phyloP scores from a whole-genome alignment of 2,113 vertebrate species.

The Fregetta grallaria region DNA sequence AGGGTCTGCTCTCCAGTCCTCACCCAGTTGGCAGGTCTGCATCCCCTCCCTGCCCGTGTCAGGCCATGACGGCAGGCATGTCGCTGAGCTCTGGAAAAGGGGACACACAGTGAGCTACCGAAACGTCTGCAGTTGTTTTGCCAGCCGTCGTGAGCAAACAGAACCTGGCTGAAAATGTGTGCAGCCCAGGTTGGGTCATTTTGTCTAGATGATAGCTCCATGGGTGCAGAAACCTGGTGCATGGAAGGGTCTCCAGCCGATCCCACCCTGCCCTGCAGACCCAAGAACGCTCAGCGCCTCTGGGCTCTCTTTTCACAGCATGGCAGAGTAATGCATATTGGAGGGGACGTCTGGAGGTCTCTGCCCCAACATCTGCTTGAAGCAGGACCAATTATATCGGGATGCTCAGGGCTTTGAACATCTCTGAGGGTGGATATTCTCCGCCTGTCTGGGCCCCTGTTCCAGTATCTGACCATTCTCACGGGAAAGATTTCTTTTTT shows the following conservation, averaged over 20 bases:
- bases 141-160: background rate
- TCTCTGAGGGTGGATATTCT: background rate
- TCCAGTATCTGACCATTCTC: background rate
- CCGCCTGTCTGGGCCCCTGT: background rate
- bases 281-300: background rate
- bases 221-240: background rate
- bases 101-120: background rate
- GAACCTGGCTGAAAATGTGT: background rate
- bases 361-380: background rate
- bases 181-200: background rate
- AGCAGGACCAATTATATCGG: background rate
- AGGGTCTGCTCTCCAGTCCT: background rate
- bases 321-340: background rate
- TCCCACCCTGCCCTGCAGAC: background rate
- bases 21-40: accelerated
- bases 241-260: background rate
- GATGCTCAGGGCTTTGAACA: background rate
- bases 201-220: background rate
- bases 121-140: background rate
- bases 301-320: background rate
- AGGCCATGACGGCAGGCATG: background rate
- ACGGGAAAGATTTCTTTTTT: background rate
- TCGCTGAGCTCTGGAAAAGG: conserved; percentile 36
- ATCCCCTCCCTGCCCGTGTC: background rate
- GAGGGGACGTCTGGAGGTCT: background rate